Base-by-base conservation (phyloP, 2,113 vertebrate genomes). In the Ictidomys tridecemlineatus region DNA sequence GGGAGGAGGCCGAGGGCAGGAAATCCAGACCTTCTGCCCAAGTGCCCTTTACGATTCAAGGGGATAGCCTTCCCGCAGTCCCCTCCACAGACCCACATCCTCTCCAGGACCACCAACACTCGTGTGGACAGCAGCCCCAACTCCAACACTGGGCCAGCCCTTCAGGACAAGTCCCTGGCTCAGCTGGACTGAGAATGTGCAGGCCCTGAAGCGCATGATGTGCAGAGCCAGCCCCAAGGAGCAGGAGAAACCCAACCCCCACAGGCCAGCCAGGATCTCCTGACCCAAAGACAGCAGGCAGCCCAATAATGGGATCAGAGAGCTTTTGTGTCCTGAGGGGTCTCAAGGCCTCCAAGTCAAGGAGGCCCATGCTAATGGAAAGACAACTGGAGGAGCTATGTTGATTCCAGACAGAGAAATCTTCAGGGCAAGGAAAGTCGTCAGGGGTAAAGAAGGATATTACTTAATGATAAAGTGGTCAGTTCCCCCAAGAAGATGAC, bases 151-250 rank as follows among this genome's bases (percentile, higher is more conserved):
- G 98, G 99, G 42, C 99, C 99, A 0, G 98, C 99, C 12, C 98
- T 99, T 32, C 99, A 99, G 0, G 99, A 99, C 69, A 99, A 99
- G 93, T 99, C 99, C 73, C 97, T 99, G 98, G 99, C 99, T 0
- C 99, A 99, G 98, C 98, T 99, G 26, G 99, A 99, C 99, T 0
- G 99, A 99, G 96, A 99, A 99, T 95, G 99, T 99, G 0, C 99
- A 99, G 96, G 99, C 99, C 97, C 98, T 99, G 90, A 99, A 99
- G 97, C 99, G 99, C 94, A 99, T 99, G 97, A 97, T 99, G 97
- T 99, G 99, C 91, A 99, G 99, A 0, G 99, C 99, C 74, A 99
- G 99, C 93, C 99, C 99, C 0, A 99, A 99, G 89, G 99, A 99
- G 78, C 99, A 99, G 97, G 99, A 99, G 97, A 99, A 99, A 45